phyloP scores from a whole-genome alignment of 2,888 invertebrate species.

The Pharmacophagus antenor region DNA sequence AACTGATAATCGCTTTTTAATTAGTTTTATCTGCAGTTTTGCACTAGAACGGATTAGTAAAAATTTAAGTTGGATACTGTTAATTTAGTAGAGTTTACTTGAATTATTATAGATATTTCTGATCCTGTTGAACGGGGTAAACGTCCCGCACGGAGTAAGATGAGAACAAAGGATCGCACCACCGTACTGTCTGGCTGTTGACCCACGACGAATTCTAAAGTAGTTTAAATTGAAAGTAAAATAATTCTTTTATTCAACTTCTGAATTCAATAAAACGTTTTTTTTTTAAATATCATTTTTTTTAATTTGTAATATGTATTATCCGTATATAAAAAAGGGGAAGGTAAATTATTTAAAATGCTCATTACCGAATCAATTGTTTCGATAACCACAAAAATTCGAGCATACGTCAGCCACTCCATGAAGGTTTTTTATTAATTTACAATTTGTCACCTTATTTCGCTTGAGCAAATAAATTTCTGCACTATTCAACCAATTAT shows the following conservation, averaged over 20 bases:
- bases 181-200: conserved; percentile 71
- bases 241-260: conserved; percentile 1
- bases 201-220: conserved; percentile 47
- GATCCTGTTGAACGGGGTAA: conserved; percentile 49
- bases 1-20: background rate
- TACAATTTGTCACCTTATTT: background rate
- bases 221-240: conserved; percentile 24
- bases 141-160: conserved; percentile 49
- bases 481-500: background rate
- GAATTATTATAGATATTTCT: conserved; percentile 2
- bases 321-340: no score
- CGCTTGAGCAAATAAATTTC: background rate
- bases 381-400: no score
- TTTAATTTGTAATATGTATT: no score
- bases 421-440: background rate
- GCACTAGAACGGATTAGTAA: no score
- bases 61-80: no score
- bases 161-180: conserved; percentile 58
- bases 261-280: no score
- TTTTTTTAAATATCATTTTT: no score
- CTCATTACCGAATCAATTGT: no score
- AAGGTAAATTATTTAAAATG: no score
- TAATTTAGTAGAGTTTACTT: no score
- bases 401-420: no score
- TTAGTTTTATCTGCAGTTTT: no score